Percentiles rank a stretch among this genome's conserved stretches.
phyloP scores from a whole-genome alignment of 2,113 vertebrate genomes.

The Anser brachyrhynchus region DNA sequence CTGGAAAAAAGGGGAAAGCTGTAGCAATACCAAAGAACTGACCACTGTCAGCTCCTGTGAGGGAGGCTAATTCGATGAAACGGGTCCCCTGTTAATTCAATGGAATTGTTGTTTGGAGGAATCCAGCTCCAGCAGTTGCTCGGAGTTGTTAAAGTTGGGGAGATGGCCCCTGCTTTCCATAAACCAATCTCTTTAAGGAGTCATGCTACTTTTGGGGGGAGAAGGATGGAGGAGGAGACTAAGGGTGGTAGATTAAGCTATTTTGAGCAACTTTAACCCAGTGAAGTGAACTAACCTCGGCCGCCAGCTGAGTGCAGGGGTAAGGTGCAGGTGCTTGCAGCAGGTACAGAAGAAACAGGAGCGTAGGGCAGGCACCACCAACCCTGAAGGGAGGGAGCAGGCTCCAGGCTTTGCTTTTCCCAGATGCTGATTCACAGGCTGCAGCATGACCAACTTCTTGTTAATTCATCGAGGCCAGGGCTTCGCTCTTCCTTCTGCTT shows the following conservation, averaged over 20 bases:
- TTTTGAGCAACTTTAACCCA: rapidly evolving
- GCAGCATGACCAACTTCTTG: neutral
- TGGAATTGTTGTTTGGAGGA: neutral
- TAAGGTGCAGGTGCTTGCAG: neutral
- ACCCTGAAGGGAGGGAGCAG: neutral
- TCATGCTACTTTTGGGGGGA: neutral
- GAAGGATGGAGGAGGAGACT: neutral
- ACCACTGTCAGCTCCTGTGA: rapidly evolving
- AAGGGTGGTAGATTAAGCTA: rapidly evolving
- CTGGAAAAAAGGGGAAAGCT: neutral
- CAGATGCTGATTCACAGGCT: neutral
- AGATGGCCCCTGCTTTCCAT: rapidly evolving
- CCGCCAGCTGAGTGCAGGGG: neutral
- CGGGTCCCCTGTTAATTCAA: neutral
- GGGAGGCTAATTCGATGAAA: neutral
- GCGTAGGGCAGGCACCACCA: neutral
- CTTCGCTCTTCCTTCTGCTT: rapidly evolving
- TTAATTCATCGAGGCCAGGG: neutral
- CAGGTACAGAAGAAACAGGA: neutral
- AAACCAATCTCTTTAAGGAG: neutral
- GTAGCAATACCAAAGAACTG: neutral
- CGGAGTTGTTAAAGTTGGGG: neutral
- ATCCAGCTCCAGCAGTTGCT: neutral
- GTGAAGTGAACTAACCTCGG: rapidly evolving
- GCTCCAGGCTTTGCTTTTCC: neutral